Conservation (phyloP, 2,113 vertebrate genomes). For the Oncorhynchus keta region DNA sequence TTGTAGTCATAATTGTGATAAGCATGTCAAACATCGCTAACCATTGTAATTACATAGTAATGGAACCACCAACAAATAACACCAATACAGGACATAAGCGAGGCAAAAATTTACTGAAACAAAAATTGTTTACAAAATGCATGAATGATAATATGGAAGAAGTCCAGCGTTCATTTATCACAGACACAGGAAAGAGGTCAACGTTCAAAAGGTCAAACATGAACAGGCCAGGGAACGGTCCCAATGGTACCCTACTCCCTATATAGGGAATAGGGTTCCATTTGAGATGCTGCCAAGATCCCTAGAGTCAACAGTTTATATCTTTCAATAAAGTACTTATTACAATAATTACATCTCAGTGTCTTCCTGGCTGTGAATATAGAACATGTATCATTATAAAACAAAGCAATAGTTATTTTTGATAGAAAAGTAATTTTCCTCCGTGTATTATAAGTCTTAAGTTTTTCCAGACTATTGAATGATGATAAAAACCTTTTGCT, state of each 20-base stretch:
- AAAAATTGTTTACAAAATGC: slow-evolving; percentile 60
- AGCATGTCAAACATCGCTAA: neutral
- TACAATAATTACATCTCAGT: slow-evolving; percentile 48
- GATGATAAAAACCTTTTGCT: slow-evolving; percentile 29
- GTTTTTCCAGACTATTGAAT: slow-evolving; percentile 24
- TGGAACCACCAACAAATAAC: neutral
- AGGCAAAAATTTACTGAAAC: slow-evolving; percentile 58
- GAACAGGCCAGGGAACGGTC: slow-evolving; percentile 24
- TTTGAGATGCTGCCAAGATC: neutral
- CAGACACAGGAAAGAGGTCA: slow-evolving; percentile 10
- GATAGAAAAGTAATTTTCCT: slow-evolving; percentile 28
- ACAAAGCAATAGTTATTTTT: slow-evolving; percentile 50
- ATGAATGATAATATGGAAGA: slow-evolving; percentile 31
- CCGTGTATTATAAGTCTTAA: neutral
- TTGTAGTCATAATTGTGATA: too few species aligned
- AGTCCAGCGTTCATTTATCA: slow-evolving; percentile 31
- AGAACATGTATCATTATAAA: slow-evolving; percentile 62
- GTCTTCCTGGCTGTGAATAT: slow-evolving; percentile 39
- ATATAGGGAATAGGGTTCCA: too few species aligned
- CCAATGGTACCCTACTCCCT: too few species aligned
- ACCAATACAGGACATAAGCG: slow-evolving; percentile 1
- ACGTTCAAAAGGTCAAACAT: neutral
- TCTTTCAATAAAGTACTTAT: slow-evolving; percentile 57
- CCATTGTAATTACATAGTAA: neutral
- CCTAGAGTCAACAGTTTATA: slow-evolving; percentile 15